phyloP scores from a whole-genome alignment of 1,140 invertebrate genomes.

The Linepithema humile region DNA sequence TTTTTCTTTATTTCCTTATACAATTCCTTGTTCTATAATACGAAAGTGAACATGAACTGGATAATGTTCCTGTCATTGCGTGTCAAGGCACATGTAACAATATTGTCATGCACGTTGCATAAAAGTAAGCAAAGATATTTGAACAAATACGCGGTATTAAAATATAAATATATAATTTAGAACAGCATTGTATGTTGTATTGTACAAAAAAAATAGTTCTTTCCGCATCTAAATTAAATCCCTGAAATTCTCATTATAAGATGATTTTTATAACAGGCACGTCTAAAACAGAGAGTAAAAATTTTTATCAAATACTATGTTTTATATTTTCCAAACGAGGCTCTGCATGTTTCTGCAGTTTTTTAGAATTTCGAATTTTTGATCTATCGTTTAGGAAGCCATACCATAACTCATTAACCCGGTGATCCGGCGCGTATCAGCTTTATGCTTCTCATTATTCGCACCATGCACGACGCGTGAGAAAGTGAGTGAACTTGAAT shows the following conservation, averaged over 20 bases:
- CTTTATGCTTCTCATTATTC: not conserved
- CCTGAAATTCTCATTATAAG: not conserved
- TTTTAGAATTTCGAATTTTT: not conserved
- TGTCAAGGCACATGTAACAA: not conserved
- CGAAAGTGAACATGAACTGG: not conserved
- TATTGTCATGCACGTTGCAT: not conserved
- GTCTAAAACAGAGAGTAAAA: not conserved
- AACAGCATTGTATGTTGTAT: not conserved
- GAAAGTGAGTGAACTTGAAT: not conserved
- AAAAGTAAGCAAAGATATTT: not conserved
- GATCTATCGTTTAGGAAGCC: not conserved
- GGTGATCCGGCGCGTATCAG: not conserved
- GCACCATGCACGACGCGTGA: not conserved
- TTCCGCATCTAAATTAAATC: not conserved
- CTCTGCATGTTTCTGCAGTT: not conserved
- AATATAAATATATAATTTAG: not conserved
- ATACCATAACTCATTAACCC: not conserved
- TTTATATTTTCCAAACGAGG: not conserved
- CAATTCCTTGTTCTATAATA: conserved; percentile 25
- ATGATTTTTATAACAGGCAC: not conserved
- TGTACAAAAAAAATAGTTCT: not conserved
- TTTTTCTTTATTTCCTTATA: conserved; percentile 7
- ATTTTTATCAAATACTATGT: not conserved
- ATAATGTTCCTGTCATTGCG: not conserved
- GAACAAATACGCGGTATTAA: not conserved